These are phyloP conservation scores for Scytalopus superciliaris DNA, from an alignment of 2,113 vertebrate genomes.

Conservation along the genomic window DNA sequence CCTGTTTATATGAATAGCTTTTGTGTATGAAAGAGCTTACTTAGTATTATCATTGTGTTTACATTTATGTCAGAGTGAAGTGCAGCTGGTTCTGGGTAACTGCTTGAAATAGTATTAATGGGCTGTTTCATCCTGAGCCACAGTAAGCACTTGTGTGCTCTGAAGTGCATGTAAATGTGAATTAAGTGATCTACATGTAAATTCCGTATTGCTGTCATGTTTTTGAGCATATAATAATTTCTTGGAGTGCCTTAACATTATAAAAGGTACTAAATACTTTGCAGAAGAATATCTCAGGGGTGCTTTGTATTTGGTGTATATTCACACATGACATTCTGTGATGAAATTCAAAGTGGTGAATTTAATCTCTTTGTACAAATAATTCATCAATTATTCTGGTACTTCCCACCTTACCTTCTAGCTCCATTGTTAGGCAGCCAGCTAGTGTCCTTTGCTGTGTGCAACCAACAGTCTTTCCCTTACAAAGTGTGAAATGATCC, in stretches of 20 bases:
- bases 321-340: neutral
- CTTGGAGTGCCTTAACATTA: neutral
- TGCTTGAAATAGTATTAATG: conserved; percentile 13
- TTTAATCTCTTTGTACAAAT: neutral
- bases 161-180: neutral
- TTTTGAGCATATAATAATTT: neutral
- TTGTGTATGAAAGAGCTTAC: neutral
- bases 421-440: neutral
- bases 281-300: neutral
- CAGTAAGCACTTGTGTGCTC: conserved; percentile 19
- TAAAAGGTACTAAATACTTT: neutral
- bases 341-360: neutral
- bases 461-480: neutral
- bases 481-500: neutral
- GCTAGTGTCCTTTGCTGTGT: neutral
- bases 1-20: neutral
- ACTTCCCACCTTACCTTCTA: neutral
- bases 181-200: neutral
- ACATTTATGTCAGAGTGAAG: conserved; percentile 17
- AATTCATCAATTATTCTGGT: neutral
- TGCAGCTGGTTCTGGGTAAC: conserved; percentile 8
- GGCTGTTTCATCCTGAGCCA: neutral
- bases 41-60: conserved; percentile 18
- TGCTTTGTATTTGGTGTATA: neutral
- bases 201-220: neutral